Conservation (phyloP, 2,888 invertebrate species). For the Luffia ferchaultella region DNA sequence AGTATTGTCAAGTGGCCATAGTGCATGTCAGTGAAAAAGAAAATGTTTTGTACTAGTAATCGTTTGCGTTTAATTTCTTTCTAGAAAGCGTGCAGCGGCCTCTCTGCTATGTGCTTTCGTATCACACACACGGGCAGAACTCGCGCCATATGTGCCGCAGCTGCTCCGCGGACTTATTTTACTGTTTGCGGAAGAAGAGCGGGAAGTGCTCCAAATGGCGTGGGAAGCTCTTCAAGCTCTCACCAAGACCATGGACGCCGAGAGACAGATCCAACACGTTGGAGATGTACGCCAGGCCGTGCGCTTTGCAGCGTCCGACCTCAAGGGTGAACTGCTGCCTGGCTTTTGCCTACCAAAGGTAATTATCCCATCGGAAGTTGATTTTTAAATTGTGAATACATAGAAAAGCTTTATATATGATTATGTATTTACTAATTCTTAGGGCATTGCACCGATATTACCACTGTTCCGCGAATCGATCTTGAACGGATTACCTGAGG, state of each 20-base stretch:
- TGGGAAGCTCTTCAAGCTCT: conserved; percentile 94
- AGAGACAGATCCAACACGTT: conserved; percentile 87
- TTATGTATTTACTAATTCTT: conserved; percentile 18
- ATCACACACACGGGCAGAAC: conserved; percentile 87
- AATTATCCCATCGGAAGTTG: conserved; percentile 1
- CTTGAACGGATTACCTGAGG: conserved; percentile 92
- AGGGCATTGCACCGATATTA: conserved; percentile 91
- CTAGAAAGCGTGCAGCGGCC: conserved; percentile 79
- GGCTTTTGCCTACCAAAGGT: conserved; percentile 94
- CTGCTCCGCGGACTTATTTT: conserved; percentile 87
- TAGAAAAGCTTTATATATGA: neutral
- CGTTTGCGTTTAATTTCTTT: too few species aligned
- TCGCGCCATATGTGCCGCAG: conserved; percentile 87
- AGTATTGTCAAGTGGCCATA: too few species aligned
- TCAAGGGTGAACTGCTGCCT: conserved; percentile 83
- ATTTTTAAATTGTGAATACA: neutral
- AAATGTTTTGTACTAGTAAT: too few species aligned
- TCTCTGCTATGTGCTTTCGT: conserved; percentile 91
- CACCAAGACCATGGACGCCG: conserved; percentile 85
- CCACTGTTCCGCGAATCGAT: conserved; percentile 97
- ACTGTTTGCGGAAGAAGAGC: conserved; percentile 83
- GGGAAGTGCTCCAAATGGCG: conserved; percentile 81
- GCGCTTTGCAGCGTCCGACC: conserved; percentile 87
- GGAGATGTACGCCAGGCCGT: conserved; percentile 92
- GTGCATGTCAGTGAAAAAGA: too few species aligned